Evolutionary conservation across 2,888 invertebrate genomes (phyloP).

Genomic region (Andrena fulva): DNA sequence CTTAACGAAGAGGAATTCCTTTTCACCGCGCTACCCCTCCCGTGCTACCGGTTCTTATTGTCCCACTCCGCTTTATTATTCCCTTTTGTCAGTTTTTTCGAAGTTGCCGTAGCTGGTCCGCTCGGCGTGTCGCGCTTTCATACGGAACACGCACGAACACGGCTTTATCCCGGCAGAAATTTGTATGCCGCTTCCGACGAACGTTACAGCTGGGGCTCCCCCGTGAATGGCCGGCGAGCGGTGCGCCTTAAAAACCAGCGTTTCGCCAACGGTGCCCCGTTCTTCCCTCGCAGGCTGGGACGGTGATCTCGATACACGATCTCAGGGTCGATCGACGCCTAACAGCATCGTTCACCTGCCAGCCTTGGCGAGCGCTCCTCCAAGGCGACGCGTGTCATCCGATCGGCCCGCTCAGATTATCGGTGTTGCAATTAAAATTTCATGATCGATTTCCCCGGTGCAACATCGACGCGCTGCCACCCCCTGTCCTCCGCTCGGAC

Average conservation of each 20-base stretch:
- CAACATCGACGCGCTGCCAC: not conserved
- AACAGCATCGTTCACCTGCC: constrained; percentile 51
- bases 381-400: constrained; percentile 38
- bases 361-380: constrained; percentile 23
- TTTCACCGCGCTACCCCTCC: constrained; percentile 55
- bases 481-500: constrained; percentile 1
- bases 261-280: not conserved
- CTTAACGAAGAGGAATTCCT: constrained; percentile 68
- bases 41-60: constrained; percentile 72
- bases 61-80: constrained; percentile 65
- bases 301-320: constrained; percentile 17
- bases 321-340: constrained; percentile 44
- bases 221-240: constrained; percentile 1
- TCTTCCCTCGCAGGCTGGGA: not conserved
- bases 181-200: constrained; percentile 47
- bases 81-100: constrained; percentile 65
- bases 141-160: not conserved
- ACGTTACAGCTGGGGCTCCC: constrained; percentile 37
- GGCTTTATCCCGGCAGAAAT: constrained; percentile 44
- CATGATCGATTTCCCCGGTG: constrained; percentile 54
- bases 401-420: constrained; percentile 33
- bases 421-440: constrained; percentile 53
- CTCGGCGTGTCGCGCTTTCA: constrained; percentile 24
- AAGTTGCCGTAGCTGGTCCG: constrained; percentile 36
- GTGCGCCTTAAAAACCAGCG: constrained; percentile 8